phyloP scores from a whole-genome alignment of 2,888 invertebrate species.

The Microctonus brassicae region DNA sequence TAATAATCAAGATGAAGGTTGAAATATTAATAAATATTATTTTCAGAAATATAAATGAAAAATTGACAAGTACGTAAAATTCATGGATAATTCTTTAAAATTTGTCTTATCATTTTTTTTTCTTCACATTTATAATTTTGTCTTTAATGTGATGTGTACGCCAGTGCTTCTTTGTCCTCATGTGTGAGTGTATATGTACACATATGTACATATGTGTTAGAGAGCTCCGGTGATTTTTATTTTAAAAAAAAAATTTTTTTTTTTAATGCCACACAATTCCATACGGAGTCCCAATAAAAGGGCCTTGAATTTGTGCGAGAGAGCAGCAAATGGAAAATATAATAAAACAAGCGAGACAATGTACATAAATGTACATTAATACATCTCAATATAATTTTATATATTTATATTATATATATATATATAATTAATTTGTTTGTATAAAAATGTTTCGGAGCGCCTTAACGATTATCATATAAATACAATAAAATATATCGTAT shows the following conservation, averaged over 20 bases:
- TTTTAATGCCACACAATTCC: conserved; percentile 4
- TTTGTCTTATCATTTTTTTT: neutral
- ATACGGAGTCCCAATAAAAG: conserved; percentile 3
- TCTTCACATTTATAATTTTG: neutral
- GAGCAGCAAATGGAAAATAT: neutral
- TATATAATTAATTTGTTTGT: neutral
- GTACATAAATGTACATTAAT: neutral
- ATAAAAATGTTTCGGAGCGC: neutral
- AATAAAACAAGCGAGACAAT: neutral
- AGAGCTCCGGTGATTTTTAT: neutral
- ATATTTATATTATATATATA: neutral
- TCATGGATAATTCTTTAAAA: conserved; percentile 2
- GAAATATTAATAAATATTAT: neutral
- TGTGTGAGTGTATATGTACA: no score
- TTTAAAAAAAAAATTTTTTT: neutral
- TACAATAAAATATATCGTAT: neutral
- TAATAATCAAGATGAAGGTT: conserved; percentile 9
- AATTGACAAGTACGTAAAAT: neutral
- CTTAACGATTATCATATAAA: neutral
- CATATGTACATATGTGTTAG: no score
- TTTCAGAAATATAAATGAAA: neutral
- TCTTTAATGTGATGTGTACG: neutral
- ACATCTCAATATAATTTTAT: neutral
- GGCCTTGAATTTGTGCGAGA: conserved; percentile 5
- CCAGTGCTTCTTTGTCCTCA: neutral